phyloP scores from a whole-genome alignment of 2,888 invertebrate species.

The Asteroscopus sphinx region DNA sequence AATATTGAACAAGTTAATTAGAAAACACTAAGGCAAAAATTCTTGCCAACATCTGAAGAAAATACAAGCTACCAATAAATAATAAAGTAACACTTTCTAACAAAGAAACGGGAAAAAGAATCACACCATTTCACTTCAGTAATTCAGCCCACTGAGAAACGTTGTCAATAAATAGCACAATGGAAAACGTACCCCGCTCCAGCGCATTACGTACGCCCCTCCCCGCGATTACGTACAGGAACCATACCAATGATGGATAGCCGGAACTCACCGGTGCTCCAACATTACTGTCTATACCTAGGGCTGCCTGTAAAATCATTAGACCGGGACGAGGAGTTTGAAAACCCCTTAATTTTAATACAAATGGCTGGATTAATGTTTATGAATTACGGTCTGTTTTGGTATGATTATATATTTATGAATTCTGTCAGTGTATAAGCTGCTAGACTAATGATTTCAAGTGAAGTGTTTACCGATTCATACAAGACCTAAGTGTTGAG shows the following conservation, averaged over 20 bases:
- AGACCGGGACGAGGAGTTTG: constrained; percentile 19
- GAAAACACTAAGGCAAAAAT: too few species aligned
- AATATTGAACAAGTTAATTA: too few species aligned
- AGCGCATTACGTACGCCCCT: constrained; percentile 58
- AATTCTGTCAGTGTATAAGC: constrained; percentile 10
- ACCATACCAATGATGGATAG: constrained; percentile 78
- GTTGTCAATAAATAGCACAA: constrained; percentile 49
- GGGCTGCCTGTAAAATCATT: constrained; percentile 44
- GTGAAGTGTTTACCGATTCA: constrained; percentile 10
- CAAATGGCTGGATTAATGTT: constrained; percentile 20
- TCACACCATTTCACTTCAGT: constrained; percentile 43
- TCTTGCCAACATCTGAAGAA: not conserved
- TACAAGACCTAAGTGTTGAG: too few species aligned
- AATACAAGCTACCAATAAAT: not conserved
- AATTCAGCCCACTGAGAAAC: constrained; percentile 51
- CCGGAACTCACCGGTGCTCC: constrained; percentile 71
- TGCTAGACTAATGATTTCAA: constrained; percentile 4
- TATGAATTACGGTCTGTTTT: constrained; percentile 24
- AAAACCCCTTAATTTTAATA: constrained; percentile 40
- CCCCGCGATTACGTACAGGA: constrained; percentile 75
- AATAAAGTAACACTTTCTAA: not conserved
- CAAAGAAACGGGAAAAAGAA: constrained; percentile 16
- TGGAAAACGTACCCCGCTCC: constrained; percentile 51
- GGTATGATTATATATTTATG: constrained; percentile 23
- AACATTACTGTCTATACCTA: constrained; percentile 51